Evolutionary conservation across 2,888 invertebrate genomes (phyloP), one percentile per base, ranked within the genome.

Genomic region (Eurois occulta): DNA sequence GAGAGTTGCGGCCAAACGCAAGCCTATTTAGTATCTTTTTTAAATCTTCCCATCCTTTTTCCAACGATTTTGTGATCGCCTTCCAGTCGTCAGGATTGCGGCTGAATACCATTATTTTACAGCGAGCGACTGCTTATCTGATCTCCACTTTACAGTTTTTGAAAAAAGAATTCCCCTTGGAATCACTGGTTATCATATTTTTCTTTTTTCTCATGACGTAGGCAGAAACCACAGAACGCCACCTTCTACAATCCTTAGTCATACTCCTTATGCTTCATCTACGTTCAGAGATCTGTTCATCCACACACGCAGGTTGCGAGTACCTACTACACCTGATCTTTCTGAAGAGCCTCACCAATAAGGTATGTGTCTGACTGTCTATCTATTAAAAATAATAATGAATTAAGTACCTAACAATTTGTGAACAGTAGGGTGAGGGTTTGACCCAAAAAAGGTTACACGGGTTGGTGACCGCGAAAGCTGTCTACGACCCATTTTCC

Each of bases 401-500:
- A 66, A 8, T 71, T 6, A 52, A 52, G 21, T 48, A 41, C 67
- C 41, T 10, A 16, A 32, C 7, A 41, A n/a, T 65, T 41, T 32
- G 21, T 46, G 4, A 35, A 46, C 7, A 6, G 10, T 46, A 2
- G 11, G n/a, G 43, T 7, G 7, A 28, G 6, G 18, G 21, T 18
- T n/a, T 78, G 58, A 58, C 68, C 46, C 46, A 58, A 78, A 78
- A 76, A 21, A 48, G 11, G n/a, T 38, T 72, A 35, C n/a, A 52
- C 43, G 21, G 41, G 41, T 41, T 16, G 18, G 6, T 32, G 41
- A 35, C 48, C 52, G 35, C 32, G 1, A 69, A 69, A 78, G 24
- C 21, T 77, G 58, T 13, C 52, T 43, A 48, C 24, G 13, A 43
- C 69, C 60, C 18, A 24, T 68, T 38, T 21, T 78, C n/a, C 16